Base-by-base conservation (phyloP, 2,888 invertebrate species). In the Ophion ellenae region DNA sequence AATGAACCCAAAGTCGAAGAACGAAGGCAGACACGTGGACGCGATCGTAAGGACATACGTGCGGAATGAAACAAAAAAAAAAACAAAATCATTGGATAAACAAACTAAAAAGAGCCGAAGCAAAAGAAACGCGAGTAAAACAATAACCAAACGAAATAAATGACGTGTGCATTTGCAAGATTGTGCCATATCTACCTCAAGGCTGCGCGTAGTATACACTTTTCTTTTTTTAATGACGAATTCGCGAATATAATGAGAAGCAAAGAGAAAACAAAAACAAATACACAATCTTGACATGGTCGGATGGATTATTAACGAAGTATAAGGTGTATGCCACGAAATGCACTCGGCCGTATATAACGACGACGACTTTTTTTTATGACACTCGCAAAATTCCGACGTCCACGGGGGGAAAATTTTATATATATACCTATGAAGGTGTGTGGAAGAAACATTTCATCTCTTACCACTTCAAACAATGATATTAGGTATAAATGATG, bases 151-250 rank as follows among this genome's bases (percentile, higher is more conserved):
- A 76, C 67, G 76, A 73, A 74, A 63, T 64, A 69, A 83, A 74
- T 75, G 77, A 83, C 81, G 83, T 80, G 86, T 86, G 87, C 84
- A 87, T 88, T 87, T 83, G 76, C 86, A 86, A 87, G 87, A 85
- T 89, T 89, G 87, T 86, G 88, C 87, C 87, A 89, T 89, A 89
- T 89, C 89, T 88, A 89, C 88, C 89, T 88, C 89, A 89, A 86
- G 67, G 85, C 84, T 87, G 84, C 87, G 87, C 86, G 86, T 84
- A 80, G 79, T 79, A 80, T 79, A 84, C 82, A 83, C 84, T 85
- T 85, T 83, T 87, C 32, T 75, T 75, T 81, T 77, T 57, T 76
- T 79, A 36, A 76, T 53, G 78, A 83, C 53, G 20, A 78, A 69
- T 70, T 74, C 67, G 78, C 67, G 71, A 79, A 47, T 11, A 74